A percentile compares a stretch with the other conserved stretches of the same genome.
These are phyloP conservation scores for Rhinoderma darwinii DNA, from an alignment of 2,113 vertebrate genomes.

Conservation along the genomic window DNA sequence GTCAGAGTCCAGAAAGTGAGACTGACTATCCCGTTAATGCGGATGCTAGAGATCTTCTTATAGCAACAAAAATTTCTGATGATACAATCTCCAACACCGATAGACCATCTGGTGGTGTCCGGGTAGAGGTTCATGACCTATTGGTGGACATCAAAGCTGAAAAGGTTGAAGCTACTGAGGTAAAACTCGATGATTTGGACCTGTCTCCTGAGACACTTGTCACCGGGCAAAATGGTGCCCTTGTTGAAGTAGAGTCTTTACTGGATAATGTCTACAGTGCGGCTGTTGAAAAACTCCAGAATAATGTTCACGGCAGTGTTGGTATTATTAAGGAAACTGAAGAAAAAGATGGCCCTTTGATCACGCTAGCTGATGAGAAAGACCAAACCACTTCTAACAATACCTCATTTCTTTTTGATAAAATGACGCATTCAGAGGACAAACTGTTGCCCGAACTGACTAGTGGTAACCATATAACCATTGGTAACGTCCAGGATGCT, in stretches of 20 bases:
- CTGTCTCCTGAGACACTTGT: conserved; percentile 89
- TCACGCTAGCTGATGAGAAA: conserved; percentile 96
- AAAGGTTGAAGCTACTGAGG: conserved; percentile 98
- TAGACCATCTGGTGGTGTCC: conserved; percentile 78
- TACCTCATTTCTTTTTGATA: conserved; percentile 81
- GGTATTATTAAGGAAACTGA: conserved; percentile 83
- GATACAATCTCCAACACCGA: conserved; percentile 76
- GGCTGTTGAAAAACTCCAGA: conserved; percentile 95
- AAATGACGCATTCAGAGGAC: conserved; percentile 79
- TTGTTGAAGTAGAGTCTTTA: conserved; percentile 92
- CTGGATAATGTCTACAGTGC: conserved; percentile 95
- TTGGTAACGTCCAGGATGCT: conserved; percentile 78
- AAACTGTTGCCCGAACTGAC: conserved; percentile 85
- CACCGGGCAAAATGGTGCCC: conserved; percentile 82
- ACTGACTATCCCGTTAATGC: conserved; percentile 88
- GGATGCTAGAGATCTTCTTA: conserved; percentile 87
- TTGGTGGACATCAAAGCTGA: conserved; percentile 96
- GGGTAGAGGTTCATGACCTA: conserved; percentile 96
- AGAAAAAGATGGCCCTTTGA: conserved; percentile 92
- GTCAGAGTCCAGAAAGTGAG: conserved; percentile 97
- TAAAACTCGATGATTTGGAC: conserved; percentile 97
- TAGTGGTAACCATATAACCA: conserved; percentile 78
- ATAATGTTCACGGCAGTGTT: conserved; percentile 80
- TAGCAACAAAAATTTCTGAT: conserved; percentile 84
- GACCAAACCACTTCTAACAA: conserved; percentile 88